Evolutionary conservation across 2,888 invertebrate species (phyloP), one percentile per base, ranked within the genome.

Genomic region (Octonoba sinensis): DNA sequence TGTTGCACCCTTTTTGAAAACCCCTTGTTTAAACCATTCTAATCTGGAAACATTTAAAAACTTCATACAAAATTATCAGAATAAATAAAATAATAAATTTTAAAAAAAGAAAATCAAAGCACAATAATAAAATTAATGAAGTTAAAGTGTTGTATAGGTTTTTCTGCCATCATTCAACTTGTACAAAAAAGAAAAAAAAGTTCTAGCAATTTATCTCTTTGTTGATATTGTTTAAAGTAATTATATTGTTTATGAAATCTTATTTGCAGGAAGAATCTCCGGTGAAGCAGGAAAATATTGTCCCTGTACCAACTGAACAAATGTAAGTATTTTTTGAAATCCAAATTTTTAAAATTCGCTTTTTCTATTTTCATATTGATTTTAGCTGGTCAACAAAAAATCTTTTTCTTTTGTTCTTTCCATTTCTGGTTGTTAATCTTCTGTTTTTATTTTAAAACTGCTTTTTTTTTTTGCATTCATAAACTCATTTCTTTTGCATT

Each of bases 261-360:
- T 18, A 27, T 47, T 65, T 77, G 59, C 6, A 79, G 78, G 78
- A 79, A 72, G 66, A 70, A 27, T 18, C 18, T 44, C 16, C 18
- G 22, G 27, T 24, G n/a, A 79, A 79, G 24, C 51, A 20, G 6
- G 78, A 79, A 6, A 24, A 18, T 3, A 20, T 36, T 27, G 22
- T 22, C 49, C 24, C 64, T 57, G 54, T 60, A 60, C 56, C 11
- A 8, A 65, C 47, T 60, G 72, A 79, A 22, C 72, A 67, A 60
- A 60, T 67, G 78, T 79, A 60, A 72, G 78, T 60, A 49, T 47
- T 46, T 16, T 3, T 13, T 47, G 22, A n/a, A 0, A 12, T n/a
- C n/a, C n/a, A n/a, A n/a, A n/a, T n/a, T n/a, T n/a, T 46, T 46
- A 15, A 59, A 59, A 66, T 20, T 66, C 12, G 47, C n/a, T 71